Base-by-base conservation (phyloP, 2,113 vertebrate species). In the Anser brachyrhynchus region DNA sequence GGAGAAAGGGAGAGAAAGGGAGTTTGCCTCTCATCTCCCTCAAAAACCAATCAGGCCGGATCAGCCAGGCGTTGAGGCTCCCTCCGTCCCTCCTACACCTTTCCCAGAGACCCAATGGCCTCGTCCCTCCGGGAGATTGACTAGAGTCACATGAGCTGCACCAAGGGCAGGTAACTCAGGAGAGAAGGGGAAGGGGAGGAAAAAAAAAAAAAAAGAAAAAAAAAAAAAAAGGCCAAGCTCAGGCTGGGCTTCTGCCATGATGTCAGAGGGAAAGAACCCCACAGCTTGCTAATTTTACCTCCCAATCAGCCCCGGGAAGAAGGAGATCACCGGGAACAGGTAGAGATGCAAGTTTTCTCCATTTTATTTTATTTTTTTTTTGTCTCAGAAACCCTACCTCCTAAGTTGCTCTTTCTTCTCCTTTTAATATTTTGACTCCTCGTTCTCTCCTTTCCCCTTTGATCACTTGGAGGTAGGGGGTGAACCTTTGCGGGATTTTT, bases 101-200 rank as follows among this genome's bases (percentile, higher is more conserved):
- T 99, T 99, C 55, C 58, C 41, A 91, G 94, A 46, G 96, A 97
- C 94, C 97, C 98, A 98, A 99, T 98, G 92, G 94, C 84, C 11
- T 94, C 26, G 61, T 61, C 89, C 92, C 87, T 54, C 25, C 44
- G 94, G 91, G 95, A 92, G 95, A 97, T 97, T 94, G 96, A 95
- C 97, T 98, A 62, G 29, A 88, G 93, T 98, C 97, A 97, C 97
- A 97, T 98, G 98, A 97, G 97, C 97, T 73, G 97, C 97, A 91
- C 97, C 97, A 96, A 95, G 96, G 93, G 97, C 99, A 99, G 99
- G 99, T 99, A 99, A 98, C 98, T 97, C 88, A 71, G 86, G 91
- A 88, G 91, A 83, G 91, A 70, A 86, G 84, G 82, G 73, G 66
- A 14, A 76, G 29, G 84, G 67, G 25, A 66, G n/a, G 23, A 13